A percentile compares a stretch with the other conserved stretches of the same genome.
phyloP scores from a whole-genome alignment of 2,113 vertebrate species.

The Anas platyrhynchos region DNA sequence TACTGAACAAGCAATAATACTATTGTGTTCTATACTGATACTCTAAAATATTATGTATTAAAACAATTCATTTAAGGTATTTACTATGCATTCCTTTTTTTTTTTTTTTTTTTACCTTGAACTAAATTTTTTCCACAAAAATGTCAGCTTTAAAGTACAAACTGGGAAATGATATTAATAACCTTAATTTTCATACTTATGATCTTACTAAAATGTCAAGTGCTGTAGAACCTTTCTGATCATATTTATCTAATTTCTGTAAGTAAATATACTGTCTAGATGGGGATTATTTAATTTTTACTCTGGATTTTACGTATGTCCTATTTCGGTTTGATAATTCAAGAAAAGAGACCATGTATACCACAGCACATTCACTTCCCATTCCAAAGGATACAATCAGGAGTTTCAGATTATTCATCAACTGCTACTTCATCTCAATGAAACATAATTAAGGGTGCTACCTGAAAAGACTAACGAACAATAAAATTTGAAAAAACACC shows the following conservation, averaged over 20 bases:
- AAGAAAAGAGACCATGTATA: not conserved
- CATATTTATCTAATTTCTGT: not conserved
- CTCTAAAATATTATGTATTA: not conserved
- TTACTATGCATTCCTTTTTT: not conserved
- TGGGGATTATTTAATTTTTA: not conserved
- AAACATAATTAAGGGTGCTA: not conserved
- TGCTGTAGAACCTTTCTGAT: not conserved
- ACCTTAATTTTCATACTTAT: not conserved
- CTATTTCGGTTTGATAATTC: not conserved
- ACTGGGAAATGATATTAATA: not conserved
- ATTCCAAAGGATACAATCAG: not conserved
- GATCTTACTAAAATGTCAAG: not conserved
- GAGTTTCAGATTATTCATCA: conserved; percentile 2
- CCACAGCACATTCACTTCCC: not conserved
- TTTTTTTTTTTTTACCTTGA: not conserved
- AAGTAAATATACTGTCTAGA: not conserved
- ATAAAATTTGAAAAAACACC: not conserved
- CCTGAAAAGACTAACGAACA: not conserved
- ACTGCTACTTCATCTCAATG: not conserved
- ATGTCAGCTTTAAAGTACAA: not conserved
- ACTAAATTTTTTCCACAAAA: not conserved
- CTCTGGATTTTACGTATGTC: not conserved
- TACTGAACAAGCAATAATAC: not conserved
- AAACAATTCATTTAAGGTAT: not conserved
- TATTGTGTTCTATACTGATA: not conserved